Percentiles rank a stretch among this genome's conserved stretches.
These are phyloP conservation scores for Phoxinus dragarum DNA, from an alignment of 2,797 vertebrate species.

Conservation along the genomic window DNA sequence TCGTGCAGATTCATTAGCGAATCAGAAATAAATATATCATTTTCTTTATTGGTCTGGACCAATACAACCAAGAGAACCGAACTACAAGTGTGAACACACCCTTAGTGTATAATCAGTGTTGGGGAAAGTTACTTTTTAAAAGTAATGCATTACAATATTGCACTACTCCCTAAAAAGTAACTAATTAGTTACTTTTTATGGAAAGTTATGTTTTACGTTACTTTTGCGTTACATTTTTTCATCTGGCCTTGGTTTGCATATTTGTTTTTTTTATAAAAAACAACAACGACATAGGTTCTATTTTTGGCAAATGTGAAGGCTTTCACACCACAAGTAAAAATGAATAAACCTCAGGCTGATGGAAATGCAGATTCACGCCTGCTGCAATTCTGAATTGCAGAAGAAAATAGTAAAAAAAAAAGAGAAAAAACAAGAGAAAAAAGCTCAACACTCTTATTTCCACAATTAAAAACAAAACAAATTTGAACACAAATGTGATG, in stretches of 20 bases:
- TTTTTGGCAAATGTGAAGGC: too few relatives aligned
- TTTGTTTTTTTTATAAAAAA: not conserved
- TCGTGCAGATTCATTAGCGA: too few relatives aligned
- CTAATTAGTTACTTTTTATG: not conserved
- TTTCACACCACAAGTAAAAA: not conserved
- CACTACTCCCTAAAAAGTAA: not conserved
- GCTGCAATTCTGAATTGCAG: not conserved
- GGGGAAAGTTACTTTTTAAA: not conserved
- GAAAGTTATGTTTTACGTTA: not conserved
- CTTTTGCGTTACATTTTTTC: not conserved
- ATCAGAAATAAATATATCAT: too few relatives aligned
- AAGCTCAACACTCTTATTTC: not conserved
- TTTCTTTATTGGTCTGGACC: too few relatives aligned
- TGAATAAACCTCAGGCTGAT: not conserved
- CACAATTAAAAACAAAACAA: too few relatives aligned
- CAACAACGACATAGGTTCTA: too few relatives aligned
- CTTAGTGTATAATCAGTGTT: not conserved
- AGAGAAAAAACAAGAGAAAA: not conserved
- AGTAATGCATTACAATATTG: not conserved
- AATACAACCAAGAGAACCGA: not conserved
- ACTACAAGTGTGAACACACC: not conserved
- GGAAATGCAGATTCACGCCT: not conserved
- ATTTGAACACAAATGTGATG: too few relatives aligned
- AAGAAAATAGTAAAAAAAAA: not conserved
- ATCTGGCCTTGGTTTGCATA: not conserved